phyloP scores from a whole-genome alignment of 1,140 invertebrate species.

The Eueides isabella region DNA sequence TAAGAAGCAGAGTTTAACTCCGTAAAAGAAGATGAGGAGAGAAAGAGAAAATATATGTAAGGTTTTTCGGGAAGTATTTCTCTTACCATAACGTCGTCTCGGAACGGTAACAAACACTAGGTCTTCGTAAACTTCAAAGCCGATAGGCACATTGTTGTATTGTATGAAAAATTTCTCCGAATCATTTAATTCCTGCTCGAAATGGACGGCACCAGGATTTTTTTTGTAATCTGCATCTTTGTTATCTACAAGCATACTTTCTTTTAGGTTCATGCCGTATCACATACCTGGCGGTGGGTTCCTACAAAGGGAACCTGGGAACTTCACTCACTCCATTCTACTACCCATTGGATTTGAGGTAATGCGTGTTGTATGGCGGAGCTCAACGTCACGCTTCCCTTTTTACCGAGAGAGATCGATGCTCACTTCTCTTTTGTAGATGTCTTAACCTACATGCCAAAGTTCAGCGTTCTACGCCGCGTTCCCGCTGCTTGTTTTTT shows the following conservation, averaged over 20 bases:
- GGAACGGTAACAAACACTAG: slow-evolving; percentile 89
- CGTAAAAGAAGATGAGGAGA: too few relatives aligned
- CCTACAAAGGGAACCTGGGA: neutral
- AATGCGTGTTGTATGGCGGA: neutral
- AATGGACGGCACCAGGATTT: slow-evolving; percentile 26
- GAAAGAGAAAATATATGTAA: too few relatives aligned
- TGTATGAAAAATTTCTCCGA: slow-evolving; percentile 77
- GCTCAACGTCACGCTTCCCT: neutral
- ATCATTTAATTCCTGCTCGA: slow-evolving; percentile 45
- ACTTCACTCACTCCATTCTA: neutral
- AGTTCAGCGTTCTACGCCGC: too few relatives aligned
- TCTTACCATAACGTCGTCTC: slow-evolving; percentile 83
- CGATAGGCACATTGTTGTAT: slow-evolving; percentile 89
- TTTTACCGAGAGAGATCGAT: too few relatives aligned
- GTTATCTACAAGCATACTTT: slow-evolving; percentile 45
- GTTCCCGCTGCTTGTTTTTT: too few relatives aligned
- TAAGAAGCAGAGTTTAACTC: too few relatives aligned
- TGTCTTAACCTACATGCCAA: too few relatives aligned
- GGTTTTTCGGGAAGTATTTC: too few relatives aligned
- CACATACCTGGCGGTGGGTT: neutral
- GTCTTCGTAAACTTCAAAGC: slow-evolving; percentile 85
- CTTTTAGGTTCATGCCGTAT: neutral
- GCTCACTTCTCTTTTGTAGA: too few relatives aligned
- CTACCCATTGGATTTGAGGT: rapidly evolving
- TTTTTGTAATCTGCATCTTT: slow-evolving; percentile 38